phyloP scores from a whole-genome alignment of 2,888 invertebrate species.

The Exocentrus adspersus region DNA sequence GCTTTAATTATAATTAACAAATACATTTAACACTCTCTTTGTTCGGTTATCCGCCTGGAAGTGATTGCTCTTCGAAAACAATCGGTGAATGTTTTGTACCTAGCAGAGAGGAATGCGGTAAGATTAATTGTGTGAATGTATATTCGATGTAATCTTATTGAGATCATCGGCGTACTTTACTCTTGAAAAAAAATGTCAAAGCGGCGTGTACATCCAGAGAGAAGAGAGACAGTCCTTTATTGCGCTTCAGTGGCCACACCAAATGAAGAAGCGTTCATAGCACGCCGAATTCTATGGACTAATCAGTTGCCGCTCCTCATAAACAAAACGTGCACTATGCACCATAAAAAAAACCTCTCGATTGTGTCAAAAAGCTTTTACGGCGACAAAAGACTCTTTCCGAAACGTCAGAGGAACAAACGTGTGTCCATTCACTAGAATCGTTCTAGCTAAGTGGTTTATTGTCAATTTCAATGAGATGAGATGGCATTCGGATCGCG shows the following conservation, averaged over 20 bases:
- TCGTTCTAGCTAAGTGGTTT: conserved; percentile 65
- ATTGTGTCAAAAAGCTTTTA: conserved; percentile 66
- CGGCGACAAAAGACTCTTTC: conserved; percentile 62
- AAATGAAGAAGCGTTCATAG: conserved; percentile 43
- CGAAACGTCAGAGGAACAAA: conserved; percentile 61
- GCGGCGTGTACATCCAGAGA: conserved; percentile 24
- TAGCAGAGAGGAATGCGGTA: background rate
- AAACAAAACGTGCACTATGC: conserved; percentile 56
- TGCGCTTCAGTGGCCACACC: conserved; percentile 50
- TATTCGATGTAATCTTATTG: conserved; percentile 33
- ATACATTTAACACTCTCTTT: background rate
- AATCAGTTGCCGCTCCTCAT: conserved; percentile 53
- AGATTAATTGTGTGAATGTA: background rate
- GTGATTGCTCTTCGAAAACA: background rate
- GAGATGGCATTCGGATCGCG: conserved; percentile 51
- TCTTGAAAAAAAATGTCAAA: conserved; percentile 49
- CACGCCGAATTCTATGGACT: conserved; percentile 56
- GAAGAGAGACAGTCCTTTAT: conserved; percentile 41
- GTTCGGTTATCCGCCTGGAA: background rate
- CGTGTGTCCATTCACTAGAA: conserved; percentile 63
- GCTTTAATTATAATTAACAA: background rate
- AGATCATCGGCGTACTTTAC: conserved; percentile 26
- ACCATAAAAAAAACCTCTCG: conserved; percentile 55
- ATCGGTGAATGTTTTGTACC: background rate
- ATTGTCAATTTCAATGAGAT: conserved; percentile 60